Evolutionary conservation across 2,797 vertebrate genomes (phyloP).

Genomic region (Cirrhinus molitorella): DNA sequence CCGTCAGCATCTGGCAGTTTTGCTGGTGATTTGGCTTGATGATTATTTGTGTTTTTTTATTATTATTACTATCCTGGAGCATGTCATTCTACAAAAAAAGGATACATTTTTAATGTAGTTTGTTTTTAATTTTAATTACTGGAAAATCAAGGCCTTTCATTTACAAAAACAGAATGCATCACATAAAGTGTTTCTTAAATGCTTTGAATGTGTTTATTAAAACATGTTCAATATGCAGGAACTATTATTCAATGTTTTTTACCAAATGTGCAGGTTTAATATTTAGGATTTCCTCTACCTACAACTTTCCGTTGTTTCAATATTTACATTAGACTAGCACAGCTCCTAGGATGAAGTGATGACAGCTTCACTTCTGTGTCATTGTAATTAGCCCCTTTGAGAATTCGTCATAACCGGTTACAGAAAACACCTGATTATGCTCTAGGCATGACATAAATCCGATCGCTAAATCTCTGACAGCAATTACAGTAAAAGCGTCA

Average conservation of each 20-base stretch:
- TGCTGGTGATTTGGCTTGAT: constrained; percentile 22
- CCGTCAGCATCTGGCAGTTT: constrained; percentile 59
- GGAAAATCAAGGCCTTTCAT: neutral
- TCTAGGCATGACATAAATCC: constrained; percentile 62
- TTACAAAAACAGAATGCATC: neutral
- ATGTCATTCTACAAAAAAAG: neutral
- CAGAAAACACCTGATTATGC: constrained; percentile 68
- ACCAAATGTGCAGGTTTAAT: constrained; percentile 47
- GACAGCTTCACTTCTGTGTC: constrained; percentile 67
- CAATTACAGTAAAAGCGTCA: neutral
- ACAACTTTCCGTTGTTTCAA: constrained; percentile 42
- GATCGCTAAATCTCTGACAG: constrained; percentile 32
- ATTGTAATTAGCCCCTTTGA: constrained; percentile 80
- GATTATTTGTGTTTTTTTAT: neutral
- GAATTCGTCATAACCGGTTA: constrained; percentile 67
- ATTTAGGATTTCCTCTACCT: constrained; percentile 47
- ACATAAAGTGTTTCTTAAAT: neutral
- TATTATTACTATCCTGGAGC: neutral
- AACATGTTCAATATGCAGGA: constrained; percentile 11
- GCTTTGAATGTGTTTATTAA: constrained; percentile 11
- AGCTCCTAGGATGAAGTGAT: constrained; percentile 47
- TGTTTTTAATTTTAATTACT: neutral
- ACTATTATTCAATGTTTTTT: constrained; percentile 44
- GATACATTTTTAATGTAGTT: neutral
- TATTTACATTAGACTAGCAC: constrained; percentile 36